Evolutionary conservation across 2,113 vertebrate species (phyloP).

Genomic region (Brachionichthys hirsutus): DNA sequence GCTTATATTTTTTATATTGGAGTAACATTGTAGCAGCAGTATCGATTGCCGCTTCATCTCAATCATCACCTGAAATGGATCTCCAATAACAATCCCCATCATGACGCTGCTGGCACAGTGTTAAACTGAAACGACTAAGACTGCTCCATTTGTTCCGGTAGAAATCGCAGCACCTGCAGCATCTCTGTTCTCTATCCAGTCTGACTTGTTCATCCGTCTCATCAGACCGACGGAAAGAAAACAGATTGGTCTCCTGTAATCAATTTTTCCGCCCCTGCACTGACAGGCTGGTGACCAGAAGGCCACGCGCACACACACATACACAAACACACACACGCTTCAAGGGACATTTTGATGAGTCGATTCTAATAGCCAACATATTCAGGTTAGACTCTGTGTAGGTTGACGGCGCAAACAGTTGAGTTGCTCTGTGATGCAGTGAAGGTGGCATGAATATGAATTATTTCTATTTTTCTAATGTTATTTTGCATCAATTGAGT

Average conservation of each 20-base stretch:
- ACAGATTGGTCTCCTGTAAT: conserved; percentile 41
- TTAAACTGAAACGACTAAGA: not conserved
- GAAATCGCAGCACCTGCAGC: conserved; percentile 11
- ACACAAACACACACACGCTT: conserved; percentile 32
- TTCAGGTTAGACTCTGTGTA: too few species aligned
- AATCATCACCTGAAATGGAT: too few species aligned
- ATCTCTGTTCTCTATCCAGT: not conserved
- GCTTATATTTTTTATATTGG: too few species aligned
- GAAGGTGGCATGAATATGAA: conserved; percentile 49
- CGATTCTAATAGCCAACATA: conserved; percentile 19
- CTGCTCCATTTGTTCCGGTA: not conserved
- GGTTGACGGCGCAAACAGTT: too few species aligned
- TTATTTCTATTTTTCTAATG: too few species aligned
- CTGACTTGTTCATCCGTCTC: conserved; percentile 26
- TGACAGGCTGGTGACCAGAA: conserved; percentile 26
- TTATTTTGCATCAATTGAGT: too few species aligned
- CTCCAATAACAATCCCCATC: too few species aligned
- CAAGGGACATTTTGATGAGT: conserved; percentile 41
- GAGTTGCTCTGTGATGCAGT: conserved; percentile 25
- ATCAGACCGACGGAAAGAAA: conserved; percentile 30
- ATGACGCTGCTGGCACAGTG: not conserved
- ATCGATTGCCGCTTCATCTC: too few species aligned
- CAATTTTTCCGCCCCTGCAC: conserved; percentile 42
- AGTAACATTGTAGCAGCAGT: too few species aligned
- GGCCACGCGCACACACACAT: conserved; percentile 26